phyloP scores from a whole-genome alignment of 1,140 invertebrate genomes.

The Megalopta genalis region DNA sequence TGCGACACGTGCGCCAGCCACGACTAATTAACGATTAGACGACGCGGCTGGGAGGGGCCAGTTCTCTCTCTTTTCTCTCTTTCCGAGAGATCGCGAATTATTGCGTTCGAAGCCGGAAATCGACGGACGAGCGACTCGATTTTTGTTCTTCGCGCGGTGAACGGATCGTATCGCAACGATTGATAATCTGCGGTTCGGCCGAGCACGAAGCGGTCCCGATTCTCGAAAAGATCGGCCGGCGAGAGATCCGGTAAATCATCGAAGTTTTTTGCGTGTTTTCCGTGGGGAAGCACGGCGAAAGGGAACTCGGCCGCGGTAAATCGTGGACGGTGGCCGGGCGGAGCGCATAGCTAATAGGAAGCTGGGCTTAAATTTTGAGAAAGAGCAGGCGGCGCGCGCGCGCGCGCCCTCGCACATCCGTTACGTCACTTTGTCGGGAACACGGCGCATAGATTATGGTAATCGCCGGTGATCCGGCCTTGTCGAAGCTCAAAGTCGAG shows the following conservation, averaged over 20 bases:
- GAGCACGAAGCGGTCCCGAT: not conserved
- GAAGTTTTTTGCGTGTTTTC: not conserved
- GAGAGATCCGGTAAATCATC: not conserved
- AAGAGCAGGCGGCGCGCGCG: not conserved
- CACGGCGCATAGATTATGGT: not conserved
- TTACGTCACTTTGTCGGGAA: constrained; percentile 3
- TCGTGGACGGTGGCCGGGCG: not conserved
- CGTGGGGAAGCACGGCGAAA: constrained; percentile 2
- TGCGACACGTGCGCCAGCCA: not conserved
- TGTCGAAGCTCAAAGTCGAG: not conserved
- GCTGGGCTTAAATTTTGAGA: constrained; percentile 1
- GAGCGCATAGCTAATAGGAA: constrained; percentile 8
- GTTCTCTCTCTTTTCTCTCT: not conserved
- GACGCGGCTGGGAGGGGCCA: not conserved
- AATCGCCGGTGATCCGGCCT: not conserved
- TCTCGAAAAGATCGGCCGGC: not conserved
- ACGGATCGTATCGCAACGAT: too few species aligned
- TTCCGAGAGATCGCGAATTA: not conserved
- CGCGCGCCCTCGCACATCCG: not conserved
- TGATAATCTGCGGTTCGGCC: too few species aligned
- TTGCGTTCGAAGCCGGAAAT: too few species aligned
- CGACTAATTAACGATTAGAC: constrained; percentile 28
- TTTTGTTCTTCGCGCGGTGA: too few species aligned
- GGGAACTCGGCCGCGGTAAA: not conserved
- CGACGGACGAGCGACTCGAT: too few species aligned